Evolutionary conservation across 2,113 vertebrate species (phyloP), one percentile per base, ranked within the genome.

Genomic region (Cyprinodon brontotheroides): DNA sequence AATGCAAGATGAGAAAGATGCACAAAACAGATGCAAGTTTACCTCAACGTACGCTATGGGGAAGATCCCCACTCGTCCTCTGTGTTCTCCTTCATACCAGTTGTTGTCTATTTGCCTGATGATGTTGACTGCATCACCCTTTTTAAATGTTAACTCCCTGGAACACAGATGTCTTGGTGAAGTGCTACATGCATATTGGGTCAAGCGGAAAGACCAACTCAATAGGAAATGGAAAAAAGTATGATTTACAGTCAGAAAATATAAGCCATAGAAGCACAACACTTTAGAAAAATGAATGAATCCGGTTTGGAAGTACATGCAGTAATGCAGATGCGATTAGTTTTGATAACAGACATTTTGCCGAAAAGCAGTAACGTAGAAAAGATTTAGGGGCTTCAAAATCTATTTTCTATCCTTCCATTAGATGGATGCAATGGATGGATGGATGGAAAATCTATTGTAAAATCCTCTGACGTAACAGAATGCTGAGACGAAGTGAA

Each of bases 81-180:
- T 93, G 78, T 97, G 96, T 75, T 99, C 98, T 75, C 98, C 98
- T 84, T 99, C 98, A 70, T 97, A 99, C 98, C 98, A 99, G 92
- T 99, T 99, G 84, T 94, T 96, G 94, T 99, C 98, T 71, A 99
- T 97, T 93, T 98, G 97, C 90, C 98, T 96, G 94, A 98, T 95
- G 93, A 99, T 97, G 92, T 97, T 98, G 79, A 99, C 94, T 1
- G 96, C 95, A 70, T 99, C 97, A 47, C 98, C 98, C 93, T 99
- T 99, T 92, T 97, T 98, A 93, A 99, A 98, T 4, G 96, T 96
- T 89, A 99, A 91, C 92, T 99, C 98, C 94, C 98, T 99, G 95
- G 11, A 95, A 95, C 77, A 93, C 61, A 88, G 64, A 71, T 39
- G 70, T 22, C 72, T 78, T 22, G 70, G 69, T 38, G 45, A 39